A percentile compares a stretch with the other conserved stretches of the same genome.
phyloP scores from a whole-genome alignment of 2,113 vertebrate genomes.

The Antennarius striatus region DNA sequence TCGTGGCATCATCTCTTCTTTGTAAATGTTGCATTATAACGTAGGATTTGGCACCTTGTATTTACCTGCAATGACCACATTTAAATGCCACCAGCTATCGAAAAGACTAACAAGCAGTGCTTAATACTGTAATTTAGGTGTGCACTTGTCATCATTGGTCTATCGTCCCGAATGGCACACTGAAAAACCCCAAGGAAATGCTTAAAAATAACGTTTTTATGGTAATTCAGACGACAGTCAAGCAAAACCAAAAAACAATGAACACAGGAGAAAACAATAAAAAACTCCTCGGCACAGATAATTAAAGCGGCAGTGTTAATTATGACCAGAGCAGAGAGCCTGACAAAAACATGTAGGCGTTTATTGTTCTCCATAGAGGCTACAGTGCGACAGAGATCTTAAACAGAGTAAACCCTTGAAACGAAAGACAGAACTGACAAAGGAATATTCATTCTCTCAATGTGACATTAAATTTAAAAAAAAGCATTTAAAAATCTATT shows the following conservation, averaged over 20 bases:
- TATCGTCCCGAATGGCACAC: too few species aligned
- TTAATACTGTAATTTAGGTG: too few species aligned
- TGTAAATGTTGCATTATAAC: conserved; percentile 10
- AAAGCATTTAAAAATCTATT: conserved; percentile 43
- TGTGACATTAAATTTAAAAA: neutral
- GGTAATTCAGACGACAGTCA: too few species aligned
- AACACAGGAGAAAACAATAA: neutral
- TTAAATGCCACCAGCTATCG: conserved; percentile 6
- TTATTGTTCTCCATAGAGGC: conserved; percentile 33
- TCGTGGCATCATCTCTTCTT: neutral
- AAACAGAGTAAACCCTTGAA: conserved; percentile 11
- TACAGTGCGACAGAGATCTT: conserved; percentile 39
- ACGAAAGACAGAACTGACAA: conserved; percentile 9
- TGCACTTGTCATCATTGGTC: too few species aligned
- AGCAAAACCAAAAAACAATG: too few species aligned
- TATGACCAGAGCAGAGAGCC: conserved; percentile 3
- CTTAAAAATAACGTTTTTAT: too few species aligned
- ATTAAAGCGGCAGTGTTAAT: conserved; percentile 8
- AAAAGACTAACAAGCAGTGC: conserved; percentile 14
- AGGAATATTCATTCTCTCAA: conserved; percentile 10
- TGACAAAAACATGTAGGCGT: conserved; percentile 31
- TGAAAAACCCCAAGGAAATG: too few species aligned
- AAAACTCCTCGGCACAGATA: neutral
- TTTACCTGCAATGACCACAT: neutral
- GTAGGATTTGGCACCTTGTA: neutral